Evolutionary conservation across 2,113 vertebrate species (phyloP), one percentile per base, ranked within the genome.

Genomic region (Ariopsis seemanni): DNA sequence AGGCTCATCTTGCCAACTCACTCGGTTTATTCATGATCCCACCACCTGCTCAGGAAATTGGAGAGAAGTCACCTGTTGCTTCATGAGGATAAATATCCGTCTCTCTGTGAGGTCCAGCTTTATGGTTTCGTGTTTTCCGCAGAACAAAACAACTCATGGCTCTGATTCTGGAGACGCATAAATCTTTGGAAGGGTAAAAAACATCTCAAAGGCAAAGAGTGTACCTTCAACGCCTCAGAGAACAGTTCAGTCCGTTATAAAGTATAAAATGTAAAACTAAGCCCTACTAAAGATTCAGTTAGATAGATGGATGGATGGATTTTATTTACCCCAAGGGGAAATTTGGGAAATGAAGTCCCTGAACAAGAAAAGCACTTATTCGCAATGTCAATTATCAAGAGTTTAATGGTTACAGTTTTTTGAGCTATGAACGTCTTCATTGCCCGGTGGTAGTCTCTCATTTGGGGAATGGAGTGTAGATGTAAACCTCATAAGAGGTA

Each of bases 61-160:
- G 53, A 62, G 9, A 34, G 57, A 60, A 62, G 60, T 81, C 5
- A 62, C 5, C 27, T 81, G 20, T 11, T 58, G 6, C 5, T 81
- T 81, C 17, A 30, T 60, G 30, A 25, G 30, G 2, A 25, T 34
- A 48, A 60, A 62, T 22, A 42, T 42, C 57, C 11, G 4, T 6
- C 79, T 60, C 55, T 22, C 27, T 81, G 55, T 81, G 79, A 48
- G 79, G 79, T 81, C 79, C 79, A 82, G 20, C 30, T 62, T 82
- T 62, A 62, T 25, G 79, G 18, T 80, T 80, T 0, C 7, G 34
- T 18, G 55, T 80, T 80, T 14, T 58, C 27, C 8, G 5, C 57
- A 60, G 78, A 81, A 18, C 48, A 67, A 84, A 67, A 63, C 12
- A 83, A 50, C 34, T 50, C 82, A 67, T 63, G 42, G 62, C 27